phyloP scores from a whole-genome alignment of 2,113 vertebrate species.

The Carassius carassius region DNA sequence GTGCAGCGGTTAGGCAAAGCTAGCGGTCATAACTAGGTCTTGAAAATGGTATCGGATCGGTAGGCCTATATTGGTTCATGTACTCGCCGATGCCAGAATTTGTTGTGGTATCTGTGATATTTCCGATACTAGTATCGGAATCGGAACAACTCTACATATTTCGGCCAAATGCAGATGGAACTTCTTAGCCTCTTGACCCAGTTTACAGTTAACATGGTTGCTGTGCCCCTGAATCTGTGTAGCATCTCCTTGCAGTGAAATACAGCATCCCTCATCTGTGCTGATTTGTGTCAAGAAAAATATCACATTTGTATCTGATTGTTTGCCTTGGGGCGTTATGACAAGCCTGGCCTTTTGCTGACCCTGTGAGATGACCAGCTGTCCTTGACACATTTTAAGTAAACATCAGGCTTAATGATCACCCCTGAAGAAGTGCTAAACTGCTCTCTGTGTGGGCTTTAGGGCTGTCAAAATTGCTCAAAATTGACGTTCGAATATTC shows the following conservation, averaged over 20 bases:
- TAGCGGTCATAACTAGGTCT: no score
- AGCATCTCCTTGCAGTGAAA: background rate
- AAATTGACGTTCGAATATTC: no score
- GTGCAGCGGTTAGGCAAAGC: no score
- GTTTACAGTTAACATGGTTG: background rate
- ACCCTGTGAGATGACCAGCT: slow-evolving; percentile 41
- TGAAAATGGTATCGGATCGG: no score
- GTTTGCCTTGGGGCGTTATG: background rate
- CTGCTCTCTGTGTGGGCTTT: background rate
- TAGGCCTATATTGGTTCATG: no score
- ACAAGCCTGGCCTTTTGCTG: slow-evolving; percentile 22
- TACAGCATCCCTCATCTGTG: background rate
- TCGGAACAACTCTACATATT: no score
- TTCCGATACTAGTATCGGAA: no score
- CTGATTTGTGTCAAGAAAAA: slow-evolving; percentile 15
- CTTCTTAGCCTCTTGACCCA: background rate
- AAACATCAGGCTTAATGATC: slow-evolving; percentile 36
- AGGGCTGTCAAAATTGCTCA: no score
- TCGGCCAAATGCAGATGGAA: background rate
- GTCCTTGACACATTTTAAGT: slow-evolving; percentile 27
- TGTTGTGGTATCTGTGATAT: no score
- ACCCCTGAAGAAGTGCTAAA: slow-evolving; percentile 34
- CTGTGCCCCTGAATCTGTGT: background rate
- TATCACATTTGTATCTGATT: background rate
- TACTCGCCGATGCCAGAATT: no score